phyloP scores from a whole-genome alignment of 2,797 vertebrate genomes.

The Ambastaia sidthimunki region DNA sequence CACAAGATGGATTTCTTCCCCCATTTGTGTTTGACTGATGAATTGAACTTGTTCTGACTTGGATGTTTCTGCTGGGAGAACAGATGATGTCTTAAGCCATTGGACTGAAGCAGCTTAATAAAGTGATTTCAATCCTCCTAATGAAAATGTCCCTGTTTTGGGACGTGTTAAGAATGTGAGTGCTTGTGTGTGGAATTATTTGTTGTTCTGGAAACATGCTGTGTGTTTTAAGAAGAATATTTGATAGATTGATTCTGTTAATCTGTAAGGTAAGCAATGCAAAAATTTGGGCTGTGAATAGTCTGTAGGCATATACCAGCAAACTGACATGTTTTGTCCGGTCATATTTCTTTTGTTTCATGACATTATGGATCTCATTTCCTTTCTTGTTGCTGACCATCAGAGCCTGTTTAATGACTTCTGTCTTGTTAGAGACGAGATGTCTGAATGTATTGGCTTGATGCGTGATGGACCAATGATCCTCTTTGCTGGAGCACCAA shows the following conservation, averaged over 20 bases:
- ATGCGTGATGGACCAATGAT: constrained; percentile 20
- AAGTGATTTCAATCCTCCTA: not conserved
- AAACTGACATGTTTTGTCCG: constrained; percentile 6
- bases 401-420: constrained; percentile 23
- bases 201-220: not conserved
- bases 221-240: constrained; percentile 4
- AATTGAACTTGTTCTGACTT: not conserved
- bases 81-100: constrained; percentile 42
- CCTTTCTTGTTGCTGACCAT: not conserved
- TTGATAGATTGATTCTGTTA: not conserved
- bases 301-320: not conserved
- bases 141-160: not conserved
- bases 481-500: constrained; percentile 27
- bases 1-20: not conserved
- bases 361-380: no score
- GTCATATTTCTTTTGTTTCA: not conserved
- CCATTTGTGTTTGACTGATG: not conserved
- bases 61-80: constrained; percentile 34
- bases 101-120: not conserved
- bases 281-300: not conserved
- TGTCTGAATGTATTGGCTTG: constrained; percentile 30
- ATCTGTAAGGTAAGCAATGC: constrained; percentile 10
- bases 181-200: constrained; percentile 29
- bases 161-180: constrained; percentile 24
- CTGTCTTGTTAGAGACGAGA: not conserved